Percentiles rank a stretch among this genome's conserved stretches.
Conservation (phyloP, 2,113 vertebrate species). For the Muntiacus reevesi region DNA sequence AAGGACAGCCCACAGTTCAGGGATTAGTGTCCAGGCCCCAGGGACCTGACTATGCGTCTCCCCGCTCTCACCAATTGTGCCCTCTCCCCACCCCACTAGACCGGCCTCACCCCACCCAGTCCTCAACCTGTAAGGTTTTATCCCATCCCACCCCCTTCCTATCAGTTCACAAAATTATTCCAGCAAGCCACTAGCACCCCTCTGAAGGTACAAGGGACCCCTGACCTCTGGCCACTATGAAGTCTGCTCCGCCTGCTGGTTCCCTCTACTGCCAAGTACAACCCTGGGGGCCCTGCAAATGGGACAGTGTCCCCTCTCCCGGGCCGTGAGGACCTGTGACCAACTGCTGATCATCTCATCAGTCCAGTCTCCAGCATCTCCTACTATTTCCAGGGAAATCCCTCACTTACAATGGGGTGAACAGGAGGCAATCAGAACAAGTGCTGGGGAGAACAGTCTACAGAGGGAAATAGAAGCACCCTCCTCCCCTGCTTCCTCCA, state of each 20-base stretch:
- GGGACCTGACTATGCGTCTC: rapidly evolving
- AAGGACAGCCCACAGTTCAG: background rate
- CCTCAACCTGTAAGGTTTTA: too few relatives aligned
- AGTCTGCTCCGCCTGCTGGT: background rate
- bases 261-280: rapidly evolving
- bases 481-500: background rate
- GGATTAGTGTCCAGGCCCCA: rapidly evolving
- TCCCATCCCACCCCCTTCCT: rapidly evolving
- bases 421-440: background rate
- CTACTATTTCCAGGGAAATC: background rate
- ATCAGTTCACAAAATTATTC: background rate
- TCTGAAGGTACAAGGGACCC: background rate
- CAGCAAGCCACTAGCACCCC: background rate
- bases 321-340: background rate
- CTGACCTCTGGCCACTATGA: background rate
- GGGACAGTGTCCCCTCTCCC: rapidly evolving
- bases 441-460: too few relatives aligned
- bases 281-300: rapidly evolving
- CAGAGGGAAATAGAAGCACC: too few relatives aligned
- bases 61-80: rapidly evolving
- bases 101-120: rapidly evolving
- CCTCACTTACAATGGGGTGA: background rate
- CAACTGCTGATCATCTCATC: too few relatives aligned
- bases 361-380: rapidly evolving
- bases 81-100: rapidly evolving